Conservation (phyloP, 2,888 invertebrate species). For the Bellardia bayeri region DNA sequence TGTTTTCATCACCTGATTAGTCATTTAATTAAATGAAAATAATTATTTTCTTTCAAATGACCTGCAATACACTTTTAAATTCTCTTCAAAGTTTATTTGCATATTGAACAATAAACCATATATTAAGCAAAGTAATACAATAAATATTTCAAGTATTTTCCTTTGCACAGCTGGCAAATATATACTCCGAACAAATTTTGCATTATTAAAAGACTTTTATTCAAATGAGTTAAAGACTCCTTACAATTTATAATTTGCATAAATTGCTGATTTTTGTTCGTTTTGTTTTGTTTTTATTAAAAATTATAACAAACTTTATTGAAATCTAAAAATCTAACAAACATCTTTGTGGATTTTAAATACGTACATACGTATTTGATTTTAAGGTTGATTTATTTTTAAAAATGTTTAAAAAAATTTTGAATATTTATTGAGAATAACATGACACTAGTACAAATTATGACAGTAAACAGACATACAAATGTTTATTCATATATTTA, state of each 20-base stretch:
- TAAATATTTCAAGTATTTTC: background rate
- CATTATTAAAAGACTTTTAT: background rate
- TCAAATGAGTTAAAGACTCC: constrained; percentile 1
- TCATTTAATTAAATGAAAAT: no score
- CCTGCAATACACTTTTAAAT: background rate
- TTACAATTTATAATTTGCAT: constrained; percentile 1
- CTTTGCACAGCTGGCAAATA: no score
- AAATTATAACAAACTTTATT: constrained; percentile 2
- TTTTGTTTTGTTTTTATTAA: background rate
- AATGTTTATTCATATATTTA: background rate
- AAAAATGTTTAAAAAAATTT: constrained; percentile 20
- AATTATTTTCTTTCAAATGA: no score
- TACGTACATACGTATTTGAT: constrained; percentile 21
- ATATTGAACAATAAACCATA: background rate
- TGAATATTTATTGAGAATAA: constrained; percentile 25
- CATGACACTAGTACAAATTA: background rate
- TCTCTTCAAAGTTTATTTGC: background rate
- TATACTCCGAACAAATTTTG: no score
- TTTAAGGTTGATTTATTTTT: constrained; percentile 62
- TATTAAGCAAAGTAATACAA: background rate
- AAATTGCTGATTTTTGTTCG: background rate
- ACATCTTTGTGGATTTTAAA: constrained; percentile 33
- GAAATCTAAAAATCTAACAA: background rate
- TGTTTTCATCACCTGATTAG: no score
- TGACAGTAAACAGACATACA: background rate